A percentile compares a stretch with the other conserved stretches of the same genome.
Conservation (phyloP, 2,797 vertebrate species). For the Trematomus bernacchii region DNA sequence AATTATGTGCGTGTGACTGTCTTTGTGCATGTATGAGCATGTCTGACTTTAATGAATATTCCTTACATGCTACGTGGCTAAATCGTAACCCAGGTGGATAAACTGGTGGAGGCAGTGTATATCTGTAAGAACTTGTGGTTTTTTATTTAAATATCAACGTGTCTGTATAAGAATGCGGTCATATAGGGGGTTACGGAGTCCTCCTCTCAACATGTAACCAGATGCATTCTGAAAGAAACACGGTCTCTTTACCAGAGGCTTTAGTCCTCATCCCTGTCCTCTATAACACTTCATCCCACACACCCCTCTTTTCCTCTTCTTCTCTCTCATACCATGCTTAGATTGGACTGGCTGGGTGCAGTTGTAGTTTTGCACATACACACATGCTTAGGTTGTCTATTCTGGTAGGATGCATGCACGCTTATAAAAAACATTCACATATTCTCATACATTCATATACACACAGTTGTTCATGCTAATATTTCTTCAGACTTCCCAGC, state of each 20-base stretch:
- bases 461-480: not conserved
- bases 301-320: not conserved
- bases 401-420: not conserved
- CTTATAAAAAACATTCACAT: not conserved
- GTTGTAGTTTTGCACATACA: not conserved
- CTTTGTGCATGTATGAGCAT: conserved; percentile 28
- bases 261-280: conserved; percentile 26
- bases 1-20: conserved; percentile 11
- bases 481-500: not conserved
- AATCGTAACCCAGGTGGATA: not conserved
- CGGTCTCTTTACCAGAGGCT: conserved; percentile 34
- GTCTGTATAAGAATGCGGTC: not conserved
- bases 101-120: not conserved
- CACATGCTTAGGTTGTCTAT: not conserved
- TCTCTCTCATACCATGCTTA: not conserved
- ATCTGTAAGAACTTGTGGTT: not conserved
- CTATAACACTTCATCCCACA: conserved; percentile 19
- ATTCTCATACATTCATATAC: not conserved
- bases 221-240: conserved; percentile 44
- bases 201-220: conserved; percentile 18
- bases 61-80: conserved; percentile 15
- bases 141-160: not conserved
- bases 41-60: conserved; percentile 26
- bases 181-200: conserved; percentile 1
- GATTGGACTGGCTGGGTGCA: not conserved